phyloP scores from a whole-genome alignment of 2,888 invertebrate species.

The Lottia scabra region DNA sequence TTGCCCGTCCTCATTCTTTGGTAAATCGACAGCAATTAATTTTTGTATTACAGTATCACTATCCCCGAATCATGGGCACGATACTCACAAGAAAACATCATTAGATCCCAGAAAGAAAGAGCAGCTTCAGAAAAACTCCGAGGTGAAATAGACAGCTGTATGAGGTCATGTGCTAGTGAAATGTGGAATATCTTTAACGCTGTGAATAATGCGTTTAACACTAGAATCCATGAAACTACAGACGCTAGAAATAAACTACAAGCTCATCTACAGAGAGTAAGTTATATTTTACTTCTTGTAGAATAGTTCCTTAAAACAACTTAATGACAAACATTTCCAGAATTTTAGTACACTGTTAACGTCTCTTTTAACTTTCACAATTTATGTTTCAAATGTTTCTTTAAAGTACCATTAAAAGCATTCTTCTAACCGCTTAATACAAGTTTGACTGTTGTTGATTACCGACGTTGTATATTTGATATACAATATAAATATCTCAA shows the following conservation, averaged over 20 bases:
- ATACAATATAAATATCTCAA: too few species aligned
- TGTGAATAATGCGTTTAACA: conserved; percentile 66
- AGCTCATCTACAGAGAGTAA: conserved; percentile 64
- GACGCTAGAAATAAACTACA: conserved; percentile 67
- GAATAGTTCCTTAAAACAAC: too few species aligned
- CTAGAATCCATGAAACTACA: conserved; percentile 62
- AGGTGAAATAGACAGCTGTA: conserved; percentile 62
- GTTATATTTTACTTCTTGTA: too few species aligned
- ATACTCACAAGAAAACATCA: conserved; percentile 67
- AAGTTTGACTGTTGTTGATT: too few species aligned
- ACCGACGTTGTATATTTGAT: too few species aligned
- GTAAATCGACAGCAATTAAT: too few species aligned
- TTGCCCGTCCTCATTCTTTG: too few species aligned
- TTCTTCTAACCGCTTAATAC: too few species aligned
- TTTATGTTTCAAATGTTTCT: too few species aligned
- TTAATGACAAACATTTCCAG: too few species aligned
- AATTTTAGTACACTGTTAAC: too few species aligned
- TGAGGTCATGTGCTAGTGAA: conserved; percentile 63
- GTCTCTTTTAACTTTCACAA: background rate
- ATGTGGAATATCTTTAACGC: conserved; percentile 68
- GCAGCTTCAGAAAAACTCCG: conserved; percentile 62
- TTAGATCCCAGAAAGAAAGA: conserved; percentile 65
- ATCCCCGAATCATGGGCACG: conserved; percentile 71
- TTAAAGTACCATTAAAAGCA: too few species aligned
- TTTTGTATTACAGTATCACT: conserved; percentile 74